Conservation (phyloP, 2,888 invertebrate species). For the Acleris emargana region DNA sequence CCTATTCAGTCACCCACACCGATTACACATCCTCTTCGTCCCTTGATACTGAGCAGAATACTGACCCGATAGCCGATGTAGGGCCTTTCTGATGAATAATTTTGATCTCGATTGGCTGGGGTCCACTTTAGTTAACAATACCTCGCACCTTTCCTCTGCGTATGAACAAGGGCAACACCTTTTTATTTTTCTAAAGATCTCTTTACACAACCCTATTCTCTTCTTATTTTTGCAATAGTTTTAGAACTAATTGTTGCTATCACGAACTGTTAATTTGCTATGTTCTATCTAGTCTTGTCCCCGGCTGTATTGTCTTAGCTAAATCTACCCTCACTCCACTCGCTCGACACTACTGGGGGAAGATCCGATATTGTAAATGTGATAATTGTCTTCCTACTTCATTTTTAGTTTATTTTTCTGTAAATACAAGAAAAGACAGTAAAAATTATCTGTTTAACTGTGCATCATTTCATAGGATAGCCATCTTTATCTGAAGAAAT, state of each 20-base stretch:
- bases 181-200: conserved; percentile 20
- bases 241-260: conserved; percentile 25
- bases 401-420: conserved; percentile 69
- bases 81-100: conserved; percentile 1
- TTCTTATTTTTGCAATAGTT: conserved; percentile 31
- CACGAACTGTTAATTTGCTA: conserved; percentile 29
- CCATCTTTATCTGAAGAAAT: conserved; percentile 85
- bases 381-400: conserved; percentile 57
- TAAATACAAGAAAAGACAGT: conserved; percentile 84
- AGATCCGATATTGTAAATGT: conserved; percentile 41
- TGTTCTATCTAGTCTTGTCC: conserved; percentile 12
- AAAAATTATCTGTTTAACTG: conserved; percentile 91
- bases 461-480: conserved; percentile 90
- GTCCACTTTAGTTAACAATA: conserved; percentile 6
- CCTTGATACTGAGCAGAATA: conserved; percentile 38
- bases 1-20: conserved; percentile 42
- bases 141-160: conserved; percentile 26
- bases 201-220: conserved; percentile 26
- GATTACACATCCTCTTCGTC: conserved; percentile 37
- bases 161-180: conserved; percentile 23
- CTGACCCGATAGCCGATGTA: conserved; percentile 32
- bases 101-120: conserved; percentile 8
- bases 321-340: conserved; percentile 9
- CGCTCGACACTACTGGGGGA: conserved; percentile 37
- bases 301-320: conserved; percentile 26